These are phyloP conservation scores for Amazonetta brasiliensis DNA, from an alignment of 2,797 vertebrate species.

Conservation along the genomic window DNA sequence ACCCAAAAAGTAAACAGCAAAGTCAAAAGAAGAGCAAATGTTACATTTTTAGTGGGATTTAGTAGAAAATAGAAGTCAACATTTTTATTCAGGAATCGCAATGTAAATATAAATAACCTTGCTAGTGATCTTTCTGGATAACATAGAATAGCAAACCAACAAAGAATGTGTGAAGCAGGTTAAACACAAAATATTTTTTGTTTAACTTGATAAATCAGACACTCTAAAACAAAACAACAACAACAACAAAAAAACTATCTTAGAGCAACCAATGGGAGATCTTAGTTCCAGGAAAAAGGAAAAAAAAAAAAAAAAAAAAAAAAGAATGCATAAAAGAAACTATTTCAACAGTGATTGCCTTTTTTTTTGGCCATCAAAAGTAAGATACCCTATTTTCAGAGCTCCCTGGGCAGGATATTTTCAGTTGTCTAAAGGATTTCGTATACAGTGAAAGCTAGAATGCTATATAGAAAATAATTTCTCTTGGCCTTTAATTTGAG, in stretches of 20 bases:
- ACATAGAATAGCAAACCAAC: not conserved
- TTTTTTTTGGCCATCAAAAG: not conserved
- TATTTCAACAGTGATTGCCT: not conserved
- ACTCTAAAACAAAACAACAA: not conserved
- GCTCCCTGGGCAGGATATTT: not conserved
- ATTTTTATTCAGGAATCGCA: not conserved
- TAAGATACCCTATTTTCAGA: not conserved
- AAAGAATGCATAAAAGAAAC: not conserved
- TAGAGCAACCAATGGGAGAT: not conserved
- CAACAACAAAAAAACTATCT: not conserved
- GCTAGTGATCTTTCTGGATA: not conserved
- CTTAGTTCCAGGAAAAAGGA: not conserved
- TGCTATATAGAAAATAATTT: not conserved
- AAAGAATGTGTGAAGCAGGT: not conserved
- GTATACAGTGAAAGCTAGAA: not conserved
- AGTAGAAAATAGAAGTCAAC: not conserved
- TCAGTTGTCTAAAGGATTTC: not conserved
- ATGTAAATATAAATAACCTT: not conserved
- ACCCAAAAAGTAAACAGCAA: not conserved
- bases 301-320: not conserved
- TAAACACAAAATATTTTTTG: not conserved
- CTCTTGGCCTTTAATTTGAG: not conserved
- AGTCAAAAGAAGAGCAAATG: not conserved
- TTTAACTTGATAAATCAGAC: not conserved
- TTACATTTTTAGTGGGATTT: not conserved